Conservation (phyloP, 2,113 vertebrate genomes). For the Chinchilla lanigera region DNA sequence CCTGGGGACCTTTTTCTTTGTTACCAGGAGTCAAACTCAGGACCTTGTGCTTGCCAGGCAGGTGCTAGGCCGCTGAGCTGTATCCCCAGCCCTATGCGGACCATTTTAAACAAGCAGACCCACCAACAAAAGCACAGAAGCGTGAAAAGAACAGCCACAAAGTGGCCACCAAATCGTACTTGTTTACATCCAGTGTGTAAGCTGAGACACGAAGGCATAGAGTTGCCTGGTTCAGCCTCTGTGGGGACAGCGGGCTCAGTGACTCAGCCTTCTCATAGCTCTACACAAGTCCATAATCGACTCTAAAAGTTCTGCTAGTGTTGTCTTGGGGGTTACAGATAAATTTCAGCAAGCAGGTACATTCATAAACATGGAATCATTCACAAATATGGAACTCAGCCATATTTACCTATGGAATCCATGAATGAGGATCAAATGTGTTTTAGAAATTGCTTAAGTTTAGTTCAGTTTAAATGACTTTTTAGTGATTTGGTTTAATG, state of each 20-base stretch:
- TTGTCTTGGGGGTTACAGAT: not conserved
- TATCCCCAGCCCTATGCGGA: no score
- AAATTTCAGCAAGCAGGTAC: not conserved
- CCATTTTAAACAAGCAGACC: not conserved
- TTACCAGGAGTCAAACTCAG: no score
- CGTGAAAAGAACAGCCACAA: not conserved
- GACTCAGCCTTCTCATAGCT: not conserved
- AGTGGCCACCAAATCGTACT: not conserved
- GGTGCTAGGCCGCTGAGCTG: no score
- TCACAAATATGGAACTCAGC: not conserved
- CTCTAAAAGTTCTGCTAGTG: fast-evolving
- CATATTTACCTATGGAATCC: not conserved
- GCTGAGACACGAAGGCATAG: not conserved
- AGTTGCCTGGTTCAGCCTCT: fast-evolving
- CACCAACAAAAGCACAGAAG: not conserved
- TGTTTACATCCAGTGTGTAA: not conserved
- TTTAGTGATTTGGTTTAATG: not conserved
- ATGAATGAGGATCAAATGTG: not conserved
- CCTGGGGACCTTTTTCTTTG: not conserved
- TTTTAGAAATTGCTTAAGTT: slow-evolving; percentile 34
- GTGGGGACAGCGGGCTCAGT: fast-evolving
- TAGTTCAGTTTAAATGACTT: not conserved
- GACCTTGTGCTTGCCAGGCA: no score
- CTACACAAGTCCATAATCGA: not conserved
- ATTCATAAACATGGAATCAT: not conserved